Evolutionary conservation across 2,888 invertebrate species (phyloP).

Genomic region (Bimastos eiseni): DNA sequence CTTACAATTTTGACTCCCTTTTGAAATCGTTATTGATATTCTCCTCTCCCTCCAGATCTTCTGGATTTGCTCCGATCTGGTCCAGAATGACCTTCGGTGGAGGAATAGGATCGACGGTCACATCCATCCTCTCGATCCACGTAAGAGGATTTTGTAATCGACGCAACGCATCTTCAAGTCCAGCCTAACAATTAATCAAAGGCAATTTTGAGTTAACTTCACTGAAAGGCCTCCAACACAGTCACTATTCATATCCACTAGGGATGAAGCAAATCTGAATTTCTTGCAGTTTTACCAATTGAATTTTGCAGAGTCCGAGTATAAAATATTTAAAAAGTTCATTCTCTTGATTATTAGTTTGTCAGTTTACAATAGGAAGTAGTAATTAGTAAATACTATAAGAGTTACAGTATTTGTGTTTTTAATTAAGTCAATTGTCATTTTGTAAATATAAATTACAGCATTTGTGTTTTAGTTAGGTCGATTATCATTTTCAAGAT

Average conservation of each 20-base stretch:
- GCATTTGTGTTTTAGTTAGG: too few relatives aligned
- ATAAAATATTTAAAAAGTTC: too few relatives aligned
- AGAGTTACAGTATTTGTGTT: too few relatives aligned
- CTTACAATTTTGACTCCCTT: constrained; percentile 77
- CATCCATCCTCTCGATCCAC: constrained; percentile 85
- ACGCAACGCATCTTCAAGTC: constrained; percentile 73
- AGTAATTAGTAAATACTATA: too few relatives aligned
- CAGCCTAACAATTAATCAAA: constrained; percentile 56
- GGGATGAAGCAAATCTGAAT: neutral
- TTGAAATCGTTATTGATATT: constrained; percentile 76
- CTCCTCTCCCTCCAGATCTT: constrained; percentile 45
- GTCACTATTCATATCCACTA: neutral
- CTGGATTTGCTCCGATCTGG: constrained; percentile 36
- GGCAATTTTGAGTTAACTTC: neutral
- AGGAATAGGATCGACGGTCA: constrained; percentile 76
- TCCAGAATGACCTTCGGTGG: constrained; percentile 46
- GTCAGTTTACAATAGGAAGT: too few relatives aligned
- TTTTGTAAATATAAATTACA: too few relatives aligned
- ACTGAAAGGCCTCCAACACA: neutral
- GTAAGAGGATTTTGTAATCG: constrained; percentile 75
- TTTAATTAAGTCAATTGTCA: too few relatives aligned
- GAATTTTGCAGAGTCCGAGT: too few relatives aligned
- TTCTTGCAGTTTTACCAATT: too few relatives aligned
- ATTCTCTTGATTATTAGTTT: too few relatives aligned
- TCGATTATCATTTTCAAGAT: too few relatives aligned